These are phyloP conservation scores for Drosophila sechellia DNA, from an alignment of 1,140 invertebrate species.

Conservation along the genomic window DNA sequence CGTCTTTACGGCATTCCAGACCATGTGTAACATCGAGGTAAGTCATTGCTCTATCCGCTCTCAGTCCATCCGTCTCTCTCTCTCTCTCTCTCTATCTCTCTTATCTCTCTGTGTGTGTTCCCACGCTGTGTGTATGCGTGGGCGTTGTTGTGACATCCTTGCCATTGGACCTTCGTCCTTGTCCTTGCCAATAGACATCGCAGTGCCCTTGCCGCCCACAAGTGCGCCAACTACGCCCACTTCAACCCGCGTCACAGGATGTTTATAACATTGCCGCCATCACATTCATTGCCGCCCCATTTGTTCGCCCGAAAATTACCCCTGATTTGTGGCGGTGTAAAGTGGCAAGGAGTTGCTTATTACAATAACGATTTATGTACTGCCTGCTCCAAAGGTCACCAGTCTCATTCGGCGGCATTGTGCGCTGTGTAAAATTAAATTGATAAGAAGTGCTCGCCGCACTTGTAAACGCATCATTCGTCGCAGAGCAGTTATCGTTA, in stretches of 20 bases:
- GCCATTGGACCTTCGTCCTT: slow-evolving; percentile 61
- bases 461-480: not conserved
- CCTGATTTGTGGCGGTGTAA: slow-evolving; percentile 49
- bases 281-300: slow-evolving; percentile 26
- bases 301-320: slow-evolving; percentile 54
- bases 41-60: not conserved
- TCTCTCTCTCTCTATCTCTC: slow-evolving; percentile 4
- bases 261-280: slow-evolving; percentile 20
- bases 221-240: not conserved
- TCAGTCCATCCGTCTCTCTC: not conserved
- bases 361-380: slow-evolving; percentile 19
- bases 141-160: slow-evolving; percentile 74
- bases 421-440: slow-evolving; percentile 12
- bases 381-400: slow-evolving; percentile 33
- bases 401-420: slow-evolving; percentile 13
- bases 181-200: slow-evolving; percentile 74
- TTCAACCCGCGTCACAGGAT: slow-evolving; percentile 4
- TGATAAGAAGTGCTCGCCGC: slow-evolving; percentile 24
- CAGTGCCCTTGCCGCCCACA: slow-evolving; percentile 58
- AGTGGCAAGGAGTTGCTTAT: slow-evolving; percentile 14
- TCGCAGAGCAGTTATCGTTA: slow-evolving; percentile 8
- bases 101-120: not conserved
- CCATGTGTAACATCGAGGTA: slow-evolving; percentile 97
- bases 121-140: slow-evolving; percentile 60
- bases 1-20: slow-evolving; percentile 97